Evolutionary conservation across 1,140 invertebrate genomes (phyloP), one percentile per base, ranked within the genome.

Genomic region (Drosophila lacertosa): DNA sequence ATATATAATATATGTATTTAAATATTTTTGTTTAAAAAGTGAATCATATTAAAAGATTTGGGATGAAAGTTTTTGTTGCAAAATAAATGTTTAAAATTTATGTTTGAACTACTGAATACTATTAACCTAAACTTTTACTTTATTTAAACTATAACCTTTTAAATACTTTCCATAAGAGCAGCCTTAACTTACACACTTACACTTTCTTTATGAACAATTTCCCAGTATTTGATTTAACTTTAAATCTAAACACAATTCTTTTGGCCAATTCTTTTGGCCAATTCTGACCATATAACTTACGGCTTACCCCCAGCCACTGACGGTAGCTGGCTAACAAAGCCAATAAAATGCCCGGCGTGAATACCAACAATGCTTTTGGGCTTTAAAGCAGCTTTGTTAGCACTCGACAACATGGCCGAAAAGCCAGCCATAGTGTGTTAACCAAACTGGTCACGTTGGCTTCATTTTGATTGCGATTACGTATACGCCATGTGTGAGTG

Each of bases 331-430:
- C 20, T 22, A 16, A 4, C 9, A 62, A 62, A 62, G 20, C 57
- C 57, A 33, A 55, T 9, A 48, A 64, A 55, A 55, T 55, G 50
- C 59, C 22, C 39, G 7, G n/a, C 10, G 44, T 32, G 16, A 33
- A 44, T 11, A 40, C 33, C 16, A 37, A 45, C 40, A 45, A 54
- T 54, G 65, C 44, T 57, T 44, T 53, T 55, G 59, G 70, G 76
- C 72, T 57, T 83, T 74, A 80, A 86, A 77, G 77, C 73, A 58
- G 81, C 76, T 84, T 84, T 86, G 72, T 13, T 44, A 47, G 68
- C 73, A 84, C 80, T 84, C 68, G 77, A 84, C 66, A 86, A 80
- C 68, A 84, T 84, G 77, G 81, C 73, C 63, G 35, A 68, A 73
- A 73, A 71, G 62, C 67, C 58, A 51, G 57, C 53, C 29, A 53